A percentile compares a stretch with the other conserved stretches of the same genome.
These are phyloP conservation scores for Oryzaephilus surinamensis DNA, from an alignment of 1,140 invertebrate genomes.

Conservation along the genomic window DNA sequence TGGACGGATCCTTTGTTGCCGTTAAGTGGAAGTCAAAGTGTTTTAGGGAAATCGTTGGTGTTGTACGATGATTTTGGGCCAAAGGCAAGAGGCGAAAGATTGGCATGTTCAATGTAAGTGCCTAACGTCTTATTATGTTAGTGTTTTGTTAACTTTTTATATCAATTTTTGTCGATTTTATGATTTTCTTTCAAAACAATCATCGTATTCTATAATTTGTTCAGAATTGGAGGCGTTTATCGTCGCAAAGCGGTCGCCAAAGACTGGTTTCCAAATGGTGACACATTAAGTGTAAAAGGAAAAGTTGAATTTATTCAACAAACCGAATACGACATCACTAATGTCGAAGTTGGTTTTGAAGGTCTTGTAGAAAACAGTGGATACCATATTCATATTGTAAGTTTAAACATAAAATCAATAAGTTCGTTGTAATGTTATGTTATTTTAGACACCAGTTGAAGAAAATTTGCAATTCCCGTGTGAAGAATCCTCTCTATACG, in stretches of 20 bases:
- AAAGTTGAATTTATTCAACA: slow-evolving; percentile 74
- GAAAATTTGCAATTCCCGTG: slow-evolving; percentile 80
- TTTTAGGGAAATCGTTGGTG: slow-evolving; percentile 76
- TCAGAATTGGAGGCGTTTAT: slow-evolving; percentile 61
- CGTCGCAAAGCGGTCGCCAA: slow-evolving; percentile 72
- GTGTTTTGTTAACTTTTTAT: slow-evolving; percentile 3
- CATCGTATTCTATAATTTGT: no score
- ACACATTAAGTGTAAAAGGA: slow-evolving; percentile 48
- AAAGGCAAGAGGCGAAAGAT: slow-evolving; percentile 69
- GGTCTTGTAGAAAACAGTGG: slow-evolving; percentile 56
- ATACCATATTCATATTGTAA: slow-evolving; percentile 77
- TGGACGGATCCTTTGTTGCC: slow-evolving; percentile 71
- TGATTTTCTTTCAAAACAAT: no score
- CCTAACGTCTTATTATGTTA: slow-evolving; percentile 1
- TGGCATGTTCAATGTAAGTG: slow-evolving; percentile 76
- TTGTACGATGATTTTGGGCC: slow-evolving; percentile 83
- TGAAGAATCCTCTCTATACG: slow-evolving; percentile 66
- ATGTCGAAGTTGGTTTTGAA: slow-evolving; percentile 65
- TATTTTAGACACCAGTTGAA: slow-evolving; percentile 60
- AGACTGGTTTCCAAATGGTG: slow-evolving; percentile 79
- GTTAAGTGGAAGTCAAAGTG: slow-evolving; percentile 59
- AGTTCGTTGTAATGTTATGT: not conserved
- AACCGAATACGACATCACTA: slow-evolving; percentile 72
- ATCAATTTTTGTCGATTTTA: slow-evolving; percentile 4
- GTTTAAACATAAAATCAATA: slow-evolving; percentile 5